A percentile compares a stretch with the other conserved stretches of the same genome.
phyloP scores from a whole-genome alignment of 1,140 invertebrate species.

The Manduca sexta region DNA sequence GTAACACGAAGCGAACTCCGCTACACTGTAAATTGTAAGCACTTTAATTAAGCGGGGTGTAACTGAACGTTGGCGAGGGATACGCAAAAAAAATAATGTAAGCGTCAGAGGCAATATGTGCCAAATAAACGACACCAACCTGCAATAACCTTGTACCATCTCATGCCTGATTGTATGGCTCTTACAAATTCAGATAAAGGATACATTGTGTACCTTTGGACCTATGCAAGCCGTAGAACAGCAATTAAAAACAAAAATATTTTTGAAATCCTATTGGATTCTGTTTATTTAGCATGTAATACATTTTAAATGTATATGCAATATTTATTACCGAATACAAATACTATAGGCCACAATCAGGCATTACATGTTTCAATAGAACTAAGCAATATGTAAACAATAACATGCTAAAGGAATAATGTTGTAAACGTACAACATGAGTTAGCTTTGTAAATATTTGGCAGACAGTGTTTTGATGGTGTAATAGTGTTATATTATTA shows the following conservation, averaged over 20 bases:
- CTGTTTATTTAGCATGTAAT: no score
- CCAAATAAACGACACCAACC: conserved; percentile 15
- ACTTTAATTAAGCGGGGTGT: conserved; percentile 44
- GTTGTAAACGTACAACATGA: not conserved
- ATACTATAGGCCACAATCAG: not conserved
- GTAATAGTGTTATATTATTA: conserved; percentile 56
- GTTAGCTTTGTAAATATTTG: conserved; percentile 36
- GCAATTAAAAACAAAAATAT: no score
- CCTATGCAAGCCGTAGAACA: no score
- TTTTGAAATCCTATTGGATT: no score
- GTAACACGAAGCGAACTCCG: conserved; percentile 2
- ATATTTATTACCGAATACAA: no score
- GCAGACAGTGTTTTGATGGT: conserved; percentile 43
- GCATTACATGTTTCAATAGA: not conserved
- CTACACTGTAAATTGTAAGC: conserved; percentile 57
- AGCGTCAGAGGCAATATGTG: conserved; percentile 39
- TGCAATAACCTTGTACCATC: not conserved
- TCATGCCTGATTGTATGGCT: not conserved
- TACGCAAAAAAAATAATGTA: conserved; percentile 40
- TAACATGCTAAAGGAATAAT: conserved; percentile 3
- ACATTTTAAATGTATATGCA: no score
- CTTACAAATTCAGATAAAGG: no score
- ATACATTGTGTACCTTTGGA: no score
- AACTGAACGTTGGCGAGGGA: conserved; percentile 20
- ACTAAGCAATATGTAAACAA: not conserved